Evolutionary conservation across 2,113 vertebrate species (phyloP).

Genomic region (Megaptera novaeangliae): DNA sequence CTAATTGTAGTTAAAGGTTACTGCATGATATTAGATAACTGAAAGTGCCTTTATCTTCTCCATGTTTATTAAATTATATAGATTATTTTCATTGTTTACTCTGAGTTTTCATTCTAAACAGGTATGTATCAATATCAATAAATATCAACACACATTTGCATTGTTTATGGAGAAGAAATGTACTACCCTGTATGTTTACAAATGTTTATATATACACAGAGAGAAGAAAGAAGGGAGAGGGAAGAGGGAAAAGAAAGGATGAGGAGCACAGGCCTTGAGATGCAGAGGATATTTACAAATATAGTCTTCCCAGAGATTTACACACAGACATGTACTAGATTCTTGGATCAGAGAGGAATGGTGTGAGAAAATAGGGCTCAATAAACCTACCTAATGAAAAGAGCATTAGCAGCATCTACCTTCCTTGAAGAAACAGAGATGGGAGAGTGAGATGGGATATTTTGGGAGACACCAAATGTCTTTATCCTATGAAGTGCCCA

Average conservation of each 20-base stretch:
- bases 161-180: not conserved
- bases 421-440: not conserved
- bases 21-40: not conserved
- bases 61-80: not conserved
- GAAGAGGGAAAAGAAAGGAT: not conserved
- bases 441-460: rapidly evolving
- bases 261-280: not conserved
- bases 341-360: not conserved
- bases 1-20: not conserved
- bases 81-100: not conserved
- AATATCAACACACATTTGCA: not conserved
- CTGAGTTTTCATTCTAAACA: not conserved
- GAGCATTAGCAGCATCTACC: not conserved
- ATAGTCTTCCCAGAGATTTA: not conserved
- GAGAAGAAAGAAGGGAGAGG: not conserved
- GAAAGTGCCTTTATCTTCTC: not conserved
- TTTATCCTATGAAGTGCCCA: not conserved
- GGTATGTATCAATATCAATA: not conserved
- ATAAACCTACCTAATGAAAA: not conserved
- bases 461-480: not conserved
- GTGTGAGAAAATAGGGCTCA: not conserved
- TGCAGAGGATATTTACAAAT: not conserved
- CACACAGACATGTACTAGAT: not conserved
- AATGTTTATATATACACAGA: not conserved
- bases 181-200: not conserved